Conservation (phyloP, 2,888 invertebrate species). For the Adelognathus sp. region DNA sequence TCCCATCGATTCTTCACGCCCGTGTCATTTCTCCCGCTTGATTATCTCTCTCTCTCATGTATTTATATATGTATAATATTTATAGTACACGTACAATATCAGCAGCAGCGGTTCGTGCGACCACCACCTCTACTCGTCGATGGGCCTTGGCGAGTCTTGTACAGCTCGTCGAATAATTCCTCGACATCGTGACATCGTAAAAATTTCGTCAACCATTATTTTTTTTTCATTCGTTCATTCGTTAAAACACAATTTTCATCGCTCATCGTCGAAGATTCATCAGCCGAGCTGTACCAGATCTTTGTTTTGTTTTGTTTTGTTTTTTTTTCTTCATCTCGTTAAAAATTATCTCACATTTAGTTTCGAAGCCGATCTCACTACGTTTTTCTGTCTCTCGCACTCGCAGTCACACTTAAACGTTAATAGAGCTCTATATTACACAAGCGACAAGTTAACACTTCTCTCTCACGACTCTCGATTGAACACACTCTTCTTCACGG, state of each 20-base stretch:
- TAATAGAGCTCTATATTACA: slow-evolving; percentile 77
- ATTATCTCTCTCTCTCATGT: slow-evolving; percentile 22
- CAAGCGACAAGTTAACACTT: slow-evolving; percentile 63
- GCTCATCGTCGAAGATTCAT: slow-evolving; percentile 37
- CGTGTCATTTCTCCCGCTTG: neutral
- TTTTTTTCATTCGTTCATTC: slow-evolving; percentile 37
- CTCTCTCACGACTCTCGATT: slow-evolving; percentile 16
- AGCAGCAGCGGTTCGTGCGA: slow-evolving; percentile 53
- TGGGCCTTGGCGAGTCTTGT: slow-evolving; percentile 26
- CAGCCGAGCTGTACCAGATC: slow-evolving; percentile 28
- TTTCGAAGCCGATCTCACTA: slow-evolving; percentile 46
- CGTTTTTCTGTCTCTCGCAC: slow-evolving; percentile 35
- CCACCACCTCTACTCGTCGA: slow-evolving; percentile 33
- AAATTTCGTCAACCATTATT: slow-evolving; percentile 1
- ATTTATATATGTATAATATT: slow-evolving; percentile 53
- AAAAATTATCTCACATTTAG: slow-evolving; percentile 25
- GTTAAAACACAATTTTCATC: slow-evolving; percentile 1
- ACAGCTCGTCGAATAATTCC: slow-evolving; percentile 37
- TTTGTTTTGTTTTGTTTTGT: too few species aligned
- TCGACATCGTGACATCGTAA: slow-evolving; percentile 29
- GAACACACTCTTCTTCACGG: slow-evolving; percentile 34
- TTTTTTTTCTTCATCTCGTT: too few species aligned
- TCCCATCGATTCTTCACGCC: slow-evolving; percentile 29
- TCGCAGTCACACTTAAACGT: slow-evolving; percentile 67
- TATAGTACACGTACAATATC: slow-evolving; percentile 61